Conservation (phyloP, 1,140 invertebrate genomes). For the Hycleus phaleratus region DNA sequence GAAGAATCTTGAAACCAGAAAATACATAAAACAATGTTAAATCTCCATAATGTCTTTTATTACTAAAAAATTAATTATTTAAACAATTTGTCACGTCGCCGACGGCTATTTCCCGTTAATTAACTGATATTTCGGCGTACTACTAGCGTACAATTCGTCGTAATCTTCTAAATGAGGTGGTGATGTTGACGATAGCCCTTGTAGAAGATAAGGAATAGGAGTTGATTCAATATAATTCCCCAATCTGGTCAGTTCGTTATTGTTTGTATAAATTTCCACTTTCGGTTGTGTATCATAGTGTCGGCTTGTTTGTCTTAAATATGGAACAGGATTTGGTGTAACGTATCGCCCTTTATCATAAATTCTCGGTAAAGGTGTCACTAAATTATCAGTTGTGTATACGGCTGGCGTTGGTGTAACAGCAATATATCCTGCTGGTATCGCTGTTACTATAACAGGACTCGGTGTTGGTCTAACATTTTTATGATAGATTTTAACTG, state of each 20-base stretch:
- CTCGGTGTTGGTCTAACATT: background rate
- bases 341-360: background rate
- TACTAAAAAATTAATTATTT: too few relatives aligned
- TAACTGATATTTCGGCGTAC: too few relatives aligned
- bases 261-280: conserved; percentile 21
- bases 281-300: conserved; percentile 2
- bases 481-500: background rate
- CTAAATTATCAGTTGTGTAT: background rate
- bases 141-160: too few relatives aligned
- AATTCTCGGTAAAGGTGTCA: too few relatives aligned
- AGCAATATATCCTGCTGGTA: background rate
- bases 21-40: too few relatives aligned
- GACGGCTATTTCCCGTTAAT: too few relatives aligned
- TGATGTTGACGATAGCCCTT: background rate
- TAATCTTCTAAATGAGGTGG: background rate
- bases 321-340: background rate
- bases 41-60: too few relatives aligned
- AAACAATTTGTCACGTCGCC: too few relatives aligned
- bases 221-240: conserved; percentile 8
- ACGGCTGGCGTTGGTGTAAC: background rate
- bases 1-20: too few relatives aligned
- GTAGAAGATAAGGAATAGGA: conserved; percentile 1
- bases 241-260: conserved; percentile 3
- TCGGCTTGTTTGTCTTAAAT: background rate
- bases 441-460: background rate